Base-by-base conservation (phyloP, 2,797 vertebrate species). In the Chloroceryle amazona region DNA sequence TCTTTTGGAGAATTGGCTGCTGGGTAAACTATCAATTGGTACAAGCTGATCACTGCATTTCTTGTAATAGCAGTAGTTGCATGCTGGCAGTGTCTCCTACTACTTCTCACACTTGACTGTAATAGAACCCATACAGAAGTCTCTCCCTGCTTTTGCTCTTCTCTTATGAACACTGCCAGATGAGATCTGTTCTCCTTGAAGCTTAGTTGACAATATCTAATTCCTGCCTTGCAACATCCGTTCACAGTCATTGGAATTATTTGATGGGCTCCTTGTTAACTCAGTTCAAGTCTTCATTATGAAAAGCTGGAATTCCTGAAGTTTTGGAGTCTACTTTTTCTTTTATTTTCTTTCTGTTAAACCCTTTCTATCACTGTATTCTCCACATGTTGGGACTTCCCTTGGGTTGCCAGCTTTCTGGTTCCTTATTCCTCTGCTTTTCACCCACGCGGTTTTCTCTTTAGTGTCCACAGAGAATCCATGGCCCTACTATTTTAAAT, bases 391-490 rank as follows among this genome's bases (percentile, higher is more conserved):
- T 83, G 37, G 49, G 75, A 19, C 44, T 16, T 90, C 55, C 39
- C 28, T 29, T 76, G 4, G 41, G 21, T 47, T 91, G 28, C 9
- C 28, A 71, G 3, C 29, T 93, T 81, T 10, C 35, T 71, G 42
- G 2, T 76, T 80, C 60, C 39, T 63, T 72, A 71, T 73, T 76
- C 68, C 22, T 91, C 49, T 83, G 31, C 37, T 79, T 91, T 81
- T 37, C 15, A 74, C 60, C 33, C 37, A 49, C 0, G 0, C 0
- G 0, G 7, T 66, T 86, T 85, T 80, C 47, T 60, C 22, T 41
- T 57, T 9, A 29, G 6, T 33, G 41, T 86, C 70, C 74, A 81
- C 26, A 81, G 75, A n/a, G 29, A 74, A 49, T 65, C 28, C 2
- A 2, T 22, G 92, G 16, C 28, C 22, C 6, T 72, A 41, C 18